Percentiles rank a stretch among this genome's conserved stretches.
Evolutionary conservation across 2,113 vertebrate species (phyloP).

Genomic region (Orycteropus afer): DNA sequence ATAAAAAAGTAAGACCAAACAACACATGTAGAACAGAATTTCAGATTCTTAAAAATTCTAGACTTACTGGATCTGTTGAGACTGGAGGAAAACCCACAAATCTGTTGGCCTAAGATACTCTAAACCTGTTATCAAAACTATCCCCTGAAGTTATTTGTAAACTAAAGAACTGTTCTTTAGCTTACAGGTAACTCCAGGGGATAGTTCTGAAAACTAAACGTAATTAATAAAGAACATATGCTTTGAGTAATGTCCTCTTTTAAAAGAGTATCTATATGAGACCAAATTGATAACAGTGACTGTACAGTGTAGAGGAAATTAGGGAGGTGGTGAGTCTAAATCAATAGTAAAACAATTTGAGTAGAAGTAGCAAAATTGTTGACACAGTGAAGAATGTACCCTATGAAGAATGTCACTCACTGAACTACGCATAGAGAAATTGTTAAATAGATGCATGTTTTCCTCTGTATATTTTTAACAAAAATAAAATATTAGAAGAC

Average conservation of each 20-base stretch:
- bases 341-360: background rate
- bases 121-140: background rate
- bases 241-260: background rate
- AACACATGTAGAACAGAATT: background rate
- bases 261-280: background rate
- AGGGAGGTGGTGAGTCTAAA: background rate
- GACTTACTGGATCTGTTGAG: background rate
- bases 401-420: no score
- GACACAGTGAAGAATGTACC: background rate
- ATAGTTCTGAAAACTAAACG: no score
- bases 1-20: constrained; percentile 24
- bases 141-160: background rate
- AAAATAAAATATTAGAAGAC: no score
- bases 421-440: background rate
- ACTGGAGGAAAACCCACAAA: background rate
- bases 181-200: no score
- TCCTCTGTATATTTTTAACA: background rate
- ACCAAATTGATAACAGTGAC: background rate
- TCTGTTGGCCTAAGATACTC: background rate
- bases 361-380: no score
- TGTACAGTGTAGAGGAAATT: background rate
- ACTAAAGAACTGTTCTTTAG: no score
- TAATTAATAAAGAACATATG: background rate
- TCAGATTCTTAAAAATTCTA: background rate
- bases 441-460: background rate